These are phyloP conservation scores for Nothocercus julius DNA, from an alignment of 2,113 vertebrate genomes.

Conservation along the genomic window DNA sequence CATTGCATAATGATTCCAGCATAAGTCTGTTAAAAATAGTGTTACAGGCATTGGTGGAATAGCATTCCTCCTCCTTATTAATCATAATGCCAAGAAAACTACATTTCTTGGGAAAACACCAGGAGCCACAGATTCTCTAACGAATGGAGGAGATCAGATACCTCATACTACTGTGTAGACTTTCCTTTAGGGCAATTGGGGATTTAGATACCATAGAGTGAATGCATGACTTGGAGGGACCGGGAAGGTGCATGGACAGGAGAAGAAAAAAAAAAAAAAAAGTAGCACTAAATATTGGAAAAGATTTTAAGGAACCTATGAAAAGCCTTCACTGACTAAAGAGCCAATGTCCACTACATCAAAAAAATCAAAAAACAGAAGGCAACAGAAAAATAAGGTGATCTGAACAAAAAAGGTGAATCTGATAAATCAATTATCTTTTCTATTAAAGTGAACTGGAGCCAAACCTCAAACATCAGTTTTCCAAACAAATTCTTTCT, in stretches of 20 bases:
- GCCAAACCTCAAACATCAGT: neutral
- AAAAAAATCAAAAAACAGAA: neutral
- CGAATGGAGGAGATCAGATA: neutral
- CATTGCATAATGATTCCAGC: neutral
- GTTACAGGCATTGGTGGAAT: neutral
- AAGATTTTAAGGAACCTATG: neutral
- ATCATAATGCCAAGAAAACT: rapidly evolving
- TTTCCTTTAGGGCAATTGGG: neutral
- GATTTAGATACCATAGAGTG: neutral
- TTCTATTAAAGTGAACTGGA: neutral
- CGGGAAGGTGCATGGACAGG: neutral
- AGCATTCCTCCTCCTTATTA: neutral
- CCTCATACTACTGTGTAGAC: neutral
- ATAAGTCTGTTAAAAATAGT: neutral
- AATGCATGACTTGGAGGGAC: neutral
- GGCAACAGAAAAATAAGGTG: neutral
- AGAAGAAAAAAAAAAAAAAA: neutral
- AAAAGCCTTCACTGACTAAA: neutral
- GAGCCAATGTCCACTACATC: neutral
- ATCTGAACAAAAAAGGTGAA: neutral
- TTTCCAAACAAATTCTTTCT: neutral
- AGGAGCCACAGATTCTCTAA: neutral
- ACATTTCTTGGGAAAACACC: neutral
- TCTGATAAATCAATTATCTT: neutral
- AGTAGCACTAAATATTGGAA: neutral